These are phyloP conservation scores for Gymnosoma rotundatum DNA, from an alignment of 2,888 invertebrate genomes.

Conservation along the genomic window DNA sequence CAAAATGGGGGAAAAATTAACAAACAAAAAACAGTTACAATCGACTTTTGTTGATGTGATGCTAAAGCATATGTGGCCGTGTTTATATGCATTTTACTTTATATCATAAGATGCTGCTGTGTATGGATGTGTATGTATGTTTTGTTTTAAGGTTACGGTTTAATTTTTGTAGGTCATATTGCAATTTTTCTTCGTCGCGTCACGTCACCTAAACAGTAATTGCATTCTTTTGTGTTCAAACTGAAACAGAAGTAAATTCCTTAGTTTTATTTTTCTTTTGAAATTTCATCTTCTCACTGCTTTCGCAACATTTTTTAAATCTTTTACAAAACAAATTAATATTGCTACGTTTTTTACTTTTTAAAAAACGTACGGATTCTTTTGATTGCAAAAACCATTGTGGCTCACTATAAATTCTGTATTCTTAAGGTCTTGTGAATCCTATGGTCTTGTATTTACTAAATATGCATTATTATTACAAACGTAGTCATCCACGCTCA, in stretches of 20 bases:
- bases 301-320: background rate
- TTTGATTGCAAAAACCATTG: too few species aligned
- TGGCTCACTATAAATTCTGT: too few species aligned
- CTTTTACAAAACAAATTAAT: too few species aligned
- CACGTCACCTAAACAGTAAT: slow-evolving; percentile 67
- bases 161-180: slow-evolving; percentile 70
- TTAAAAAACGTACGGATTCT: too few species aligned
- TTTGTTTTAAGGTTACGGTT: slow-evolving; percentile 46
- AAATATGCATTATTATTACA: too few species aligned
- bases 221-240: slow-evolving; percentile 67
- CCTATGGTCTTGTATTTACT: too few species aligned
- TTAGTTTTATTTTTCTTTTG: slow-evolving; percentile 29
- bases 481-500: too few species aligned
- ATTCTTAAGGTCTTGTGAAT: too few species aligned
- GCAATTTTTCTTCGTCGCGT: slow-evolving; percentile 71
- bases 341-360: too few species aligned
- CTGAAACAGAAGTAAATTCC: slow-evolving; percentile 63
- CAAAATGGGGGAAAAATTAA: background rate
- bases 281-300: slow-evolving; percentile 17
- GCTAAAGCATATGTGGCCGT: background rate
- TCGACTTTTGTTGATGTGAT: slow-evolving; percentile 9
- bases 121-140: background rate
- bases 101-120: background rate
- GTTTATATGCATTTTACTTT: slow-evolving; percentile 1
- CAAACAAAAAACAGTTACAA: slow-evolving; percentile 1